Base-by-base conservation (phyloP, 2,888 invertebrate genomes). In the Itoplectis maculator region DNA sequence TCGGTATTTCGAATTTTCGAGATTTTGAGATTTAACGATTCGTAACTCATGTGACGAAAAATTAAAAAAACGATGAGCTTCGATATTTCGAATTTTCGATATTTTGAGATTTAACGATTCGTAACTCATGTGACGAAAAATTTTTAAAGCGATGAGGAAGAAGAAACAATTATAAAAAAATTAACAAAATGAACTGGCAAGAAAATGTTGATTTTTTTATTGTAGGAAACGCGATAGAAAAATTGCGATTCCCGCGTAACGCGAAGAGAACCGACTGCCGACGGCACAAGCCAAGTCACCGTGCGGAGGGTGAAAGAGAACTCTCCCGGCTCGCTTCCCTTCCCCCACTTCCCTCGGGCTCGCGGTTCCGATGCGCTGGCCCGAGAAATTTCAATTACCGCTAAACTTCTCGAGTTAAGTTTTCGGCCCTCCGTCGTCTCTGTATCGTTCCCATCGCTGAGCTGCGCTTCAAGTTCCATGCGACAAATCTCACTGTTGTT, bases 351-450 rank as follows among this genome's bases (percentile, higher is more conserved):
- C 79, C 83, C 73, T 74, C 63, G 66, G 73, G 61, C 70, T 69
- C 81, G n/a, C n/a, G 80, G 45, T 73, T 66, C 77, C 86, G 89
- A 88, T 88, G 89, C 88, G 88, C 87, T 91, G 91, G 91, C 89
- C 91, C 91, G 92, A 92, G 92, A 91, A 92, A 92, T 91, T 47
- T 92, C 92, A 92, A 92, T 92, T 92, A 92, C 92, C 88, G 90
- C 91, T 90, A 90, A 91, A 92, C 91, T 92, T 92, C 92, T 91
- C 89, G 88, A 89, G 88, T 87, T 90, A 90, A 91, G 90, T 91
- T 89, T 88, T 84, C 69, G 61, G 68, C 79, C 29, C 29, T n/a
- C 75, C 63, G 63, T 49, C n/a, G n/a, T n/a, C n/a, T n/a, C 73
- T 78, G 61, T 66, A 56, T 82, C 84, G 81, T 75, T 79, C 75